These are phyloP conservation scores for Bucco capensis DNA, from an alignment of 2,113 vertebrate genomes.

Conservation along the genomic window DNA sequence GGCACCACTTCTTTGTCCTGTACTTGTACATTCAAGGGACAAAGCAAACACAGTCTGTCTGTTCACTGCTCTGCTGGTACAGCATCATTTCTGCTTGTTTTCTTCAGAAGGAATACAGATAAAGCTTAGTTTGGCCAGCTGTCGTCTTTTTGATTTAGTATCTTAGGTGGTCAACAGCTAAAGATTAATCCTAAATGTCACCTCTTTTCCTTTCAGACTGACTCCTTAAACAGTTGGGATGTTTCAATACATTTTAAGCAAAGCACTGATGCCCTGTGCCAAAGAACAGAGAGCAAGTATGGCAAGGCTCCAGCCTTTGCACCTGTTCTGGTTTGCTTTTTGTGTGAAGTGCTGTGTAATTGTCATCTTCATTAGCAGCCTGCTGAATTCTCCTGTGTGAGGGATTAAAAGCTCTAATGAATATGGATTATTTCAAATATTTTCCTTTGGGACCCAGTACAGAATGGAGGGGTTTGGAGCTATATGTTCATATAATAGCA, in stretches of 20 bases:
- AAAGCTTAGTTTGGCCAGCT: neutral
- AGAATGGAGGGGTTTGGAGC: neutral
- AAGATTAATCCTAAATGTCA: neutral
- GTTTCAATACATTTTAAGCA: neutral
- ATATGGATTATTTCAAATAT: constrained; percentile 27
- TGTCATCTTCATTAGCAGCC: constrained; percentile 51
- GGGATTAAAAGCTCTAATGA: constrained; percentile 43
- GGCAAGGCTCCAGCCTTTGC: constrained; percentile 26
- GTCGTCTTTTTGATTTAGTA: neutral
- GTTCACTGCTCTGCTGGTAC: neutral
- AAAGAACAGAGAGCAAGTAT: neutral
- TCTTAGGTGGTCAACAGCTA: neutral
- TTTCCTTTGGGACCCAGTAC: neutral
- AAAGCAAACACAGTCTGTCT: neutral
- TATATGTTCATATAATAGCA: neutral
- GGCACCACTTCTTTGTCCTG: neutral
- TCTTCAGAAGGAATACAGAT: neutral
- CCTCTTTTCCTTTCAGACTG: neutral
- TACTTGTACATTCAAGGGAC: neutral
- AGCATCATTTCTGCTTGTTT: neutral
- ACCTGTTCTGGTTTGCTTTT: constrained; percentile 40
- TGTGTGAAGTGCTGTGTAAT: constrained; percentile 40
- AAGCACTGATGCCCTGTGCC: neutral
- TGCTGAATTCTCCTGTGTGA: constrained; percentile 28
- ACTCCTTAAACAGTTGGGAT: neutral